A percentile compares a stretch with the other conserved stretches of the same genome.
These are phyloP conservation scores for Xestobium rufovillosum DNA, from an alignment of 2,888 invertebrate species.

Conservation along the genomic window DNA sequence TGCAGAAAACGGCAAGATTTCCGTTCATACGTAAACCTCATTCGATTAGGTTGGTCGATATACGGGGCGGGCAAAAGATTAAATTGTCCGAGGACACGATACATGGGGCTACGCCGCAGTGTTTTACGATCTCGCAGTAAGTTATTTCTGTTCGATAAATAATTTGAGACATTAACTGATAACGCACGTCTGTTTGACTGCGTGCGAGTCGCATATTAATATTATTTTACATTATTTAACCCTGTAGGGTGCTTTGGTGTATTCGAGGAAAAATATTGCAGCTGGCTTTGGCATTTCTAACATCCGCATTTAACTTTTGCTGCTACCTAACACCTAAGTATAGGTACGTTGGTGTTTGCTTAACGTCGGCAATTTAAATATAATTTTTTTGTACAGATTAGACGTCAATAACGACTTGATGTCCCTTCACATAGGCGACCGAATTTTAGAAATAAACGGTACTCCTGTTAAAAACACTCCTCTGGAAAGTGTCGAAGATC, in stretches of 20 bases:
- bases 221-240: conserved; percentile 14
- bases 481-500: conserved; percentile 69
- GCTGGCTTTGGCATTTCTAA: conserved; percentile 62
- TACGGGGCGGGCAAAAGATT: conserved; percentile 60
- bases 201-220: conserved; percentile 1
- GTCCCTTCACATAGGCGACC: conserved; percentile 85
- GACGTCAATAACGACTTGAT: conserved; percentile 75
- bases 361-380: conserved; percentile 9
- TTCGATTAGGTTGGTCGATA: conserved; percentile 76
- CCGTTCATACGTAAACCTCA: conserved; percentile 57
- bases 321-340: conserved; percentile 55
- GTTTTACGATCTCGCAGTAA: conserved; percentile 64
- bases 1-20: conserved; percentile 45
- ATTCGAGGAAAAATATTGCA: conserved; percentile 60
- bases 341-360: conserved; percentile 48
- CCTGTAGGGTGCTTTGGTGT: conserved; percentile 54
- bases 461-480: conserved; percentile 75
- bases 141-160: conserved; percentile 28
- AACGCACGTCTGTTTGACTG: conserved; percentile 7
- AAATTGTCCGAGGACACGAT: conserved; percentile 54
- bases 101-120: conserved; percentile 49
- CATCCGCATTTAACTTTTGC: conserved; percentile 63
- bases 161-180: not conserved
- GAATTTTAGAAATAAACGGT: conserved; percentile 88
- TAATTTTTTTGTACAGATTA: conserved; percentile 50